Evolutionary conservation across 2,113 vertebrate species (phyloP).

Genomic region (Tetrao urogallus): DNA sequence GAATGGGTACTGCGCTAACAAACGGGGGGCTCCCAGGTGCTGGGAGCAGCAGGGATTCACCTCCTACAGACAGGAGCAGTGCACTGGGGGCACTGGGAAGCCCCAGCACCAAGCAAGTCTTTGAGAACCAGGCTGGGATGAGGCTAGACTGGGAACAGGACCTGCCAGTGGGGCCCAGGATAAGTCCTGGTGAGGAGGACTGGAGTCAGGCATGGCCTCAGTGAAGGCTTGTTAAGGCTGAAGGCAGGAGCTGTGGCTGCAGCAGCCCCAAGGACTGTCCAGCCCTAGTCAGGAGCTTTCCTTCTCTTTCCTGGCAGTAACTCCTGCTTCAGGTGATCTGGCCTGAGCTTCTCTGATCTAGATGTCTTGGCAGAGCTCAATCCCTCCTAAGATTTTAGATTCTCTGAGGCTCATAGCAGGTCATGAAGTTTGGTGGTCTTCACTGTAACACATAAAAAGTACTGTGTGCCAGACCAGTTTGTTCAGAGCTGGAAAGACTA

Average conservation of each 20-base stretch:
- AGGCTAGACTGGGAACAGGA: neutral
- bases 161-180: fast-evolving
- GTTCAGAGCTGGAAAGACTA: neutral
- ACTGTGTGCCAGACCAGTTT: neutral
- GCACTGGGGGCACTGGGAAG: neutral
- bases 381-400: neutral
- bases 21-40: neutral
- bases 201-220: neutral
- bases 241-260: neutral
- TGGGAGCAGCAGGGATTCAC: neutral
- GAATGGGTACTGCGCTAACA: neutral
- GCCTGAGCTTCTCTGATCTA: neutral
- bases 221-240: neutral
- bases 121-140: fast-evolving
- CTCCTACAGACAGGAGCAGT: too few species aligned
- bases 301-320: neutral
- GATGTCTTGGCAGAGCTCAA: neutral
- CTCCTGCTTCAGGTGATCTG: fast-evolving
- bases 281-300: neutral
- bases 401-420: neutral
- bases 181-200: too few species aligned
- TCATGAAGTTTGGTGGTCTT: neutral
- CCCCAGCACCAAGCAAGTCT: neutral
- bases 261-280: neutral
- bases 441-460: neutral